Evolutionary conservation across 2,113 vertebrate genomes (phyloP), one percentile per base, ranked within the genome.

Genomic region (Prunella himalayana): DNA sequence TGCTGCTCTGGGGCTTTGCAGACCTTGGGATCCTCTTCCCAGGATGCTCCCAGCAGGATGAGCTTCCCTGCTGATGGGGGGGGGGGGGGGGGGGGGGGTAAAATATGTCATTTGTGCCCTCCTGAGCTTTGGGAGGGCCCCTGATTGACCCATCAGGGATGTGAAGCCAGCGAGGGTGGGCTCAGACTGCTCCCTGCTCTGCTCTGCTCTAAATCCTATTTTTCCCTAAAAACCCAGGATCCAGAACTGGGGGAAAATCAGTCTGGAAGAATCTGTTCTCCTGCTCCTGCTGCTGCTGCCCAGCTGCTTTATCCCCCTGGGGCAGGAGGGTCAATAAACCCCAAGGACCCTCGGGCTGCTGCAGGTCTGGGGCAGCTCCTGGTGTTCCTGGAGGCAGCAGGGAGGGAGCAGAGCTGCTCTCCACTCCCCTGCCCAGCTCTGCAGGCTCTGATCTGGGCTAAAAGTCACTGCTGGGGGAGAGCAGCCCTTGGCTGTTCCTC

Each of bases 301-400:
- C 4, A 33, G 61, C 45, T 76, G 42, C 50, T 86, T 66, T 14
- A 42, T 20, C 24, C n/a, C 41, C 3, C 13, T 27, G 44, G 23
- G 0, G 2, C 60, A 37, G 47, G n/a, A 59, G 57, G 42, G 7
- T 4, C 37, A 8, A 10, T 6, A 33, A 57, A 42, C 33, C 23
- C 14, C 56, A 10, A 6, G 0, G 1, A 20, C 3, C 15, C 72
- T 12, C 0, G 1, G 63, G 78, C 25, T n/a, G 70, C 53, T 0
- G 2, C 22, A 4, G 57, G 21, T 3, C 37, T 2, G n/a, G 82
- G 41, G 20, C 54, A 64, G 45, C 6, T 65, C 50, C 44, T 7
- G 7, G 11, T 2, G 10, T 13, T 54, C 53, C 56, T 8, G 16
- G n/a, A 66, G 59, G 60, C 69, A 71, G 63, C 64, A 49, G n/a